Evolutionary conservation across 2,113 vertebrate species (phyloP).

Genomic region (Rhea americana): DNA sequence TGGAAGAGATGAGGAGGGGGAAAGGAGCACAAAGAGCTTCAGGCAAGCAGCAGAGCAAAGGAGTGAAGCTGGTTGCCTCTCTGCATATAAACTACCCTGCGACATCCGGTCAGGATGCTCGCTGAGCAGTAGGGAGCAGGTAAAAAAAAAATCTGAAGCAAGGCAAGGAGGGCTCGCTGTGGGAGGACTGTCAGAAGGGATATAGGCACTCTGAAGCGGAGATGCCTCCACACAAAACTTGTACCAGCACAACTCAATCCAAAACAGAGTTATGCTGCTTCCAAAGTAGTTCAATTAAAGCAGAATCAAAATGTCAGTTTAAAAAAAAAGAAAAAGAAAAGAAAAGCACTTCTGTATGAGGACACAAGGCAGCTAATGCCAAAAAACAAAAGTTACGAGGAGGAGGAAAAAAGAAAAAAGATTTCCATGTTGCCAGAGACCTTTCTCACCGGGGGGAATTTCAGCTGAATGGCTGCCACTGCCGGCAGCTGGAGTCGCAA

Average conservation of each 20-base stretch:
- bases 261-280: constrained; percentile 50
- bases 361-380: constrained; percentile 19
- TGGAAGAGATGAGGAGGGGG: background rate
- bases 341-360: constrained; percentile 26
- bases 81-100: background rate
- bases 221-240: constrained; percentile 38
- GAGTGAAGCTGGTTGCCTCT: background rate
- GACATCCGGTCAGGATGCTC: background rate
- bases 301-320: constrained; percentile 58
- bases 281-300: constrained; percentile 59
- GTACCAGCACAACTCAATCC: constrained; percentile 21
- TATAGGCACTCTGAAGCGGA: constrained; percentile 33
- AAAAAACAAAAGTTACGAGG: constrained; percentile 34
- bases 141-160: constrained; percentile 4
- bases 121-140: background rate
- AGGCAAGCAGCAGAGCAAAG: background rate
- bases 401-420: background rate
- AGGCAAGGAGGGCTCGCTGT: constrained; percentile 21
- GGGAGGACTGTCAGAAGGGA: constrained; percentile 43
- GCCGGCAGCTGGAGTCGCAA: constrained; percentile 13
- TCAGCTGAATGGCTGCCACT: constrained; percentile 36
- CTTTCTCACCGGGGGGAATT: constrained; percentile 31
- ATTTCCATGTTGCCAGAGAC: constrained; percentile 37
- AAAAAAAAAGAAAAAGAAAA: background rate
- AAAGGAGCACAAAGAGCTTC: background rate